Base-by-base conservation (phyloP, 2,888 invertebrate genomes). In the Yponomeuta plumbellus region DNA sequence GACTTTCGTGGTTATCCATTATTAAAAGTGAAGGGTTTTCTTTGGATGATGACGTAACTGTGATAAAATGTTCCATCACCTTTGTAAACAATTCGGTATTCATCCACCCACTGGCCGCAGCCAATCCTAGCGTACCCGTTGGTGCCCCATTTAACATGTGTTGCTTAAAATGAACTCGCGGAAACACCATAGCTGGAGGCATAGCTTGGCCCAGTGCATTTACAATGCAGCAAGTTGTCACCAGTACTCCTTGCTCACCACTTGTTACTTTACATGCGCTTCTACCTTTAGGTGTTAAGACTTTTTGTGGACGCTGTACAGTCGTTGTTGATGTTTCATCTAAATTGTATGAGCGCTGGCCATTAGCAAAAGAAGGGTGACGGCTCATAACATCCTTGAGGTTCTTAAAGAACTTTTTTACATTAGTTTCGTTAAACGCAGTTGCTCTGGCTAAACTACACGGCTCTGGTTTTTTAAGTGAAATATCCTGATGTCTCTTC, bases 1-100 rank as follows among this genome's bases (percentile, higher is more conserved):
- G 78, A 39, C 74, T 74, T 66, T 76, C 76, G 67, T 80, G 76
- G 67, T 82, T 80, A 68, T 82, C 80, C 64, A 75, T 69, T 57
- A 80, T 70, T n/a, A 76, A 67, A 34, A 74, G 65, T 22, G 68
- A 68, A 10, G 73, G 73, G 67, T 76, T 73, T 62, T 73, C 72
- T 67, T 65, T 67, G 39, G 70, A 68, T 34, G 69, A 68, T 52
- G 66, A 66, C 17, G 73, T 69, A 66, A 73, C 70, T 68, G 75
- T 74, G 61, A 78, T 73, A 69, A 81, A 80, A 71, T 80, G 78
- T 67, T 75, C 68, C 68, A 81, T 74, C 39, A 77, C 73, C 66
- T 75, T 63, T 21, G 75, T 58, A 71, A 79, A 81, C 21, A 75
- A 66, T 65, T 77, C 75, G 11, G 71, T 67, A 39, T 71, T 77